These are phyloP conservation scores for Trididemnum nubilum DNA, from an alignment of 23 tunicate species.

Conservation along the genomic window DNA sequence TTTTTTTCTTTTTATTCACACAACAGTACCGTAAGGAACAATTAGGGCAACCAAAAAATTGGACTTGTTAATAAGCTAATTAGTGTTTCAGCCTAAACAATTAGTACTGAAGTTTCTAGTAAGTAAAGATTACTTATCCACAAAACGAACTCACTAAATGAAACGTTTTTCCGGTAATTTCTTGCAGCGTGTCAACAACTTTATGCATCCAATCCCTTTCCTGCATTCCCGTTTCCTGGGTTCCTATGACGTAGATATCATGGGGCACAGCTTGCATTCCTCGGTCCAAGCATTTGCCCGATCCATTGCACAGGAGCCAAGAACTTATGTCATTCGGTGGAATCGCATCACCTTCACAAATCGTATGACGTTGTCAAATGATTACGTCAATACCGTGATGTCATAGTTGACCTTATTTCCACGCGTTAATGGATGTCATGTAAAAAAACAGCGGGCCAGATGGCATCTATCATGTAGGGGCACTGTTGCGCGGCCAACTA, in stretches of 20 bases:
- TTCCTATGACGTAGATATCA: slow-evolving; percentile 89
- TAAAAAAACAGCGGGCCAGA: neutral
- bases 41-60: too few species aligned
- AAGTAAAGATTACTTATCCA: too few species aligned
- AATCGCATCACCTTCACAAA: slow-evolving; percentile 92
- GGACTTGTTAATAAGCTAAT: too few species aligned
- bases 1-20: too few species aligned
- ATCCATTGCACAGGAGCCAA: slow-evolving; percentile 86
- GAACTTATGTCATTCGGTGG: slow-evolving; percentile 87
- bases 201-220: slow-evolving; percentile 87
- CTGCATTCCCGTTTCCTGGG: slow-evolving; percentile 84
- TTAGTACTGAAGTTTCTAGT: too few species aligned
- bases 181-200: slow-evolving; percentile 63
- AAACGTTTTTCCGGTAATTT: slow-evolving; percentile 47
- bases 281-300: slow-evolving; percentile 66
- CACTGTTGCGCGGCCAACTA: too few species aligned
- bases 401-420: neutral
- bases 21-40: too few species aligned
- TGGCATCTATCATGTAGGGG: too few species aligned
- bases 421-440: neutral
- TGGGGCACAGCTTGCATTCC: slow-evolving; percentile 63
- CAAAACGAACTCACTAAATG: slow-evolving; percentile 67
- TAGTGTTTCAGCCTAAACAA: too few species aligned
- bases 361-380: too few species aligned
- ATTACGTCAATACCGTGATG: neutral